A percentile compares a stretch with the other conserved stretches of the same genome.
Evolutionary conservation across 1,140 invertebrate species (phyloP).

Genomic region (Watersipora subatra): DNA sequence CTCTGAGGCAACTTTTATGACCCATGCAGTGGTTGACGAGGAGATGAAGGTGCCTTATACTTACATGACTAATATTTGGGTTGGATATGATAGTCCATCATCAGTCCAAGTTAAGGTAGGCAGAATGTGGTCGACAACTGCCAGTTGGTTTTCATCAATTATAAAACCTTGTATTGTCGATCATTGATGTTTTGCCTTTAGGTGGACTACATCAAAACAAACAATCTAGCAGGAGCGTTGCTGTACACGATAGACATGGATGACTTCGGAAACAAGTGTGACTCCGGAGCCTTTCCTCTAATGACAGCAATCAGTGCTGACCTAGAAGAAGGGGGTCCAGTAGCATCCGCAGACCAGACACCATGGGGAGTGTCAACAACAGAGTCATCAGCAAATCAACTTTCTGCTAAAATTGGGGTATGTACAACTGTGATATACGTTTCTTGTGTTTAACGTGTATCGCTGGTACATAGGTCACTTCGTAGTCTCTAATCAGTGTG

Average conservation of each 20-base stretch:
- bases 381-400: no score
- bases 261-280: background rate
- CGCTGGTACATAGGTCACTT: no score
- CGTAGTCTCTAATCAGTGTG: no score
- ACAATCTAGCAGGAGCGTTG: background rate
- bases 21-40: conserved; percentile 44
- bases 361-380: no score
- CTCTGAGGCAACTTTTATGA: background rate
- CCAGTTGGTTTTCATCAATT: no score
- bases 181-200: no score
- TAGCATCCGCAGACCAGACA: background rate
- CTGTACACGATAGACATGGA: background rate
- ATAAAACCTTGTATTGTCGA: no score
- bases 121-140: no score
- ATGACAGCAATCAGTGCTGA: background rate
- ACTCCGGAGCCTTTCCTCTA: background rate
- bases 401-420: no score
- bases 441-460: no score
- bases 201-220: background rate
- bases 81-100: conserved; percentile 64
- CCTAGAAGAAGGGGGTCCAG: background rate
- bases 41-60: conserved; percentile 65
- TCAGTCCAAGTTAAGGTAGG: background rate
- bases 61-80: conserved; percentile 68
- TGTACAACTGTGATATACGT: no score